Conservation (phyloP, 2,888 invertebrate species). For the Mimas tiliae region DNA sequence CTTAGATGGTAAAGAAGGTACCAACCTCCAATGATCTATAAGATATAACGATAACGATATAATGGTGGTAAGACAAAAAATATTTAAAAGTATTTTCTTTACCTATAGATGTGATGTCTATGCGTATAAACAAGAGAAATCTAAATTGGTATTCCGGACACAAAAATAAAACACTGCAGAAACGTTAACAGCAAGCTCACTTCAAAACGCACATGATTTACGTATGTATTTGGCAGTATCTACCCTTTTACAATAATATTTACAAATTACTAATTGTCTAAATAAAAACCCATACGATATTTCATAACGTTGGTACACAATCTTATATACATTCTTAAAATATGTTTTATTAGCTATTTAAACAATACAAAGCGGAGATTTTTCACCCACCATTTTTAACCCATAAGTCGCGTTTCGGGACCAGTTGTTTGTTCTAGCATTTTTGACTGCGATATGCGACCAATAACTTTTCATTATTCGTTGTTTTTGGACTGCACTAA, state of each 20-base stretch:
- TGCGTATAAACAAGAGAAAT: too few relatives aligned
- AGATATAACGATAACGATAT: too few relatives aligned
- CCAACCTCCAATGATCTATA: too few relatives aligned
- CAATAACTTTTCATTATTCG: too few relatives aligned
- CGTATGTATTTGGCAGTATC: constrained; percentile 24
- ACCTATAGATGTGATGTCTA: too few relatives aligned
- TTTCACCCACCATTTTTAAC: not conserved
- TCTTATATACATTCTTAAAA: not conserved
- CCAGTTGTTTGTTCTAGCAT: too few relatives aligned
- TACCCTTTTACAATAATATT: constrained; percentile 11
- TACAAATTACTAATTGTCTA: constrained; percentile 8
- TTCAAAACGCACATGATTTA: not conserved
- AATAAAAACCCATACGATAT: not conserved
- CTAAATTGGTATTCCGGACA: not conserved
- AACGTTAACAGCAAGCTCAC: not conserved
- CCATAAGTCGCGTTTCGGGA: not conserved
- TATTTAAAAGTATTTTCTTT: too few relatives aligned
- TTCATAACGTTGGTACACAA: not conserved
- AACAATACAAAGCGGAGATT: not conserved
- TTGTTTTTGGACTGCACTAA: too few relatives aligned
- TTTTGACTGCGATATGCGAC: too few relatives aligned
- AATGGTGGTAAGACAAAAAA: too few relatives aligned
- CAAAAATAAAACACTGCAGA: constrained; percentile 10
- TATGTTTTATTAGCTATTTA: not conserved
- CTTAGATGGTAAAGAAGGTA: too few relatives aligned